Base-by-base conservation (phyloP, 1,140 invertebrate species). In the Radopholus similis region DNA sequence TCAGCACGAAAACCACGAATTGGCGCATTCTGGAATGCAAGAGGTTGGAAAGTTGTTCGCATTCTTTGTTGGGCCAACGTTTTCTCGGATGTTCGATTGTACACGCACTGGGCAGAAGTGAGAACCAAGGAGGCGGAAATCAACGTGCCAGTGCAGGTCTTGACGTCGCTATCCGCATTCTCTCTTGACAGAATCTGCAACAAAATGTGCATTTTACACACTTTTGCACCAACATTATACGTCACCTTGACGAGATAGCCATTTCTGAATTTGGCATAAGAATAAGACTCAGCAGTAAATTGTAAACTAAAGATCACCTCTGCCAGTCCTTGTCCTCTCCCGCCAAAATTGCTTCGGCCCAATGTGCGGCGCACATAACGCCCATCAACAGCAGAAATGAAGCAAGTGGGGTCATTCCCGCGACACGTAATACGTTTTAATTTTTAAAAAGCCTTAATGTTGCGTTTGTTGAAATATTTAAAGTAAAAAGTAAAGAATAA, bases 181-280 rank as follows among this genome's bases (percentile, higher is more conserved):
- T 21, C 21, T 51, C 40, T 51, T 4, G 38, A 35, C 42, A 62
- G 40, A 62, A 62, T 49, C 59, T 62, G 18, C 21, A n/a, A 57
- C 2, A 57, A 35, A 21, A 55, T 44, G 8, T 57, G 23, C 18
- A 44, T 34, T 35, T 44, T 57, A 21, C 28, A 30, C 11, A 40
- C 0, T 55, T 57, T 42, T 58, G 13, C 26, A 35, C 1, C 26
- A 4, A 40, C 13, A 58, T 38, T 21, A 37, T 42, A 44, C 5
- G 13, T 38, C 18, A 62, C 58, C 58, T 62, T 62, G n/a, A 42
- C 58, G 49, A 62, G 40, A 62, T 28, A 62, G 21, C 58, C 58
- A 49, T 62, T 23, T 40, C 58, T 62, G 23, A 62, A 60, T n/a
- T n/a, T n/a, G n/a, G n/a, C n/a, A n/a, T n/a, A n/a, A n/a, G n/a